A percentile compares a stretch with the other conserved stretches of the same genome.
Evolutionary conservation across 30 jellyfish, hydroid and myxozoan species (phyloP).

Genomic region (Aurelia sp.): DNA sequence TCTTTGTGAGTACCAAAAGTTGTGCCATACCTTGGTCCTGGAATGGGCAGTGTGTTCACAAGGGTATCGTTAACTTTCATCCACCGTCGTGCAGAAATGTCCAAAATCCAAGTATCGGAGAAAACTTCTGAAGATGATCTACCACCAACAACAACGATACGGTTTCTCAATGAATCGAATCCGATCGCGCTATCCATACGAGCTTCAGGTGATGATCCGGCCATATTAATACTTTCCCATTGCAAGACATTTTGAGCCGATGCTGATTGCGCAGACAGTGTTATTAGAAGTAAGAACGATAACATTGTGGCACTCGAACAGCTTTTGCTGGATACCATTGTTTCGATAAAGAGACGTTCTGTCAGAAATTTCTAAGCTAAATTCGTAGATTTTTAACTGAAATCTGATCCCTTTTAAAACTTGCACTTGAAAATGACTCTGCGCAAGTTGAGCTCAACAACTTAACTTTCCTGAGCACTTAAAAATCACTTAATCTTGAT

Average conservation of each 20-base stretch:
- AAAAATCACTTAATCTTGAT: too few relatives aligned
- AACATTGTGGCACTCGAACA: too few relatives aligned
- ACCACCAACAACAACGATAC: slow-evolving; percentile 67
- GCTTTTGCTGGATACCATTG: too few relatives aligned
- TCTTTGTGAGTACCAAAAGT: slow-evolving; percentile 32
- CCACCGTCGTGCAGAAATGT: slow-evolving; percentile 38
- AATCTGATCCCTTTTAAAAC: too few relatives aligned
- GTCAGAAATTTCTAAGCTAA: too few relatives aligned
- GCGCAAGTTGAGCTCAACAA: too few relatives aligned
- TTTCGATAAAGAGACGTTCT: too few relatives aligned
- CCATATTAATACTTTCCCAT: slow-evolving; percentile 40
- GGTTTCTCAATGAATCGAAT: slow-evolving; percentile 24
- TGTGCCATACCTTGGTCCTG: slow-evolving; percentile 48
- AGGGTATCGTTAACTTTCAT: slow-evolving; percentile 10
- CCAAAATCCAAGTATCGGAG: slow-evolving; percentile 71
- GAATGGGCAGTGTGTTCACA: slow-evolving; percentile 7
- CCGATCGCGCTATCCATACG: slow-evolving; percentile 72
- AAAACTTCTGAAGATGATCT: slow-evolving; percentile 8
- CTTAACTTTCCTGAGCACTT: too few relatives aligned
- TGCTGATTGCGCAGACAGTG: background rate
- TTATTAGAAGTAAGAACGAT: background rate
- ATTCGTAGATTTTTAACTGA: too few relatives aligned
- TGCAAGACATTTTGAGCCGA: slow-evolving; percentile 6
- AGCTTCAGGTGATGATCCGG: slow-evolving; percentile 51
- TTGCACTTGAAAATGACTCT: background rate